These are phyloP conservation scores for Diachrysia chrysitis DNA, from an alignment of 2,888 invertebrate genomes.

Conservation along the genomic window DNA sequence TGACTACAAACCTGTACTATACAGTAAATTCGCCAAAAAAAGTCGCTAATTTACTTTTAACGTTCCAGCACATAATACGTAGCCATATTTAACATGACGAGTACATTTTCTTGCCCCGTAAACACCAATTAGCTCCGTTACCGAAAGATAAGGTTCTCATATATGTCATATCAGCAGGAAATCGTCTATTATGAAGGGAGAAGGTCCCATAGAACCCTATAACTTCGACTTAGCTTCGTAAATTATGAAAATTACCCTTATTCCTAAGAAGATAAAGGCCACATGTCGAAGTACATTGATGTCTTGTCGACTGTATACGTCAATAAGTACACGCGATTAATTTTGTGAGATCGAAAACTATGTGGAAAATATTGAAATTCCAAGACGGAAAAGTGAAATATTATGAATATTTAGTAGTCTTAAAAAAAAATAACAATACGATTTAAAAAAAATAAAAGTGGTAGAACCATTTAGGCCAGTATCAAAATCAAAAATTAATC, in stretches of 20 bases:
- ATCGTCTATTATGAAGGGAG: background rate
- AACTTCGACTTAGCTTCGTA: background rate
- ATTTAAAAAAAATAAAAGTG: too few species aligned
- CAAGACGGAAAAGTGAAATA: too few species aligned
- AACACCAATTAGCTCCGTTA: background rate
- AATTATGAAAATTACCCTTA: background rate
- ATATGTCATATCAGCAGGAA: slow-evolving; percentile 2
- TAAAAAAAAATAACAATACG: too few species aligned
- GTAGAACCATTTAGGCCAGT: too few species aligned
- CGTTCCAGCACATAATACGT: background rate
- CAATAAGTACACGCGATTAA: slow-evolving; percentile 1
- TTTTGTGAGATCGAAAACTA: background rate
- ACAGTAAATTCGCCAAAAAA: background rate
- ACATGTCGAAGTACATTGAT: background rate
- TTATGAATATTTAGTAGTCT: too few species aligned
- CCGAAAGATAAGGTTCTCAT: background rate
- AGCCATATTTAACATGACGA: background rate
- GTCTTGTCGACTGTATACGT: background rate
- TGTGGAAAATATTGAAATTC: background rate
- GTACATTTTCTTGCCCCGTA: background rate
- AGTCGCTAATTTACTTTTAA: background rate
- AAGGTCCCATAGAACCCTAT: background rate
- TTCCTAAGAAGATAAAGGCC: background rate
- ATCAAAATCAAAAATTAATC: too few species aligned
- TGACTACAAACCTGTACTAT: too few species aligned